Base-by-base conservation (phyloP, 2,113 vertebrate species). In the Notothenia coriiceps region DNA sequence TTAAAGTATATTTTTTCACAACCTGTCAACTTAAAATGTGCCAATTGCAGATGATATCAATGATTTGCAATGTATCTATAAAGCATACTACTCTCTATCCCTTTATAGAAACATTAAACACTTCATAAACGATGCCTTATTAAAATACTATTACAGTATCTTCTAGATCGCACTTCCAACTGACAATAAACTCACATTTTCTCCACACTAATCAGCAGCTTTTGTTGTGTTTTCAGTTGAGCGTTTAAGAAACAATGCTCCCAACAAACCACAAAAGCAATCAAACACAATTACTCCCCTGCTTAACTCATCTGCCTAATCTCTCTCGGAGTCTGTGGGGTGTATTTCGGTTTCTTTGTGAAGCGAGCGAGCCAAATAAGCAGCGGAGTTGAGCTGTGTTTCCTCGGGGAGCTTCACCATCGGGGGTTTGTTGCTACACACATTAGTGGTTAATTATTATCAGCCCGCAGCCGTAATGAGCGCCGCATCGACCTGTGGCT, bases 381-480 rank as follows among this genome's bases (percentile, higher is more conserved):
- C 70, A 83, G 74, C 70, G 2, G 62, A 56, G 74, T 80, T 10
- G 18, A 74, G 35, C 83, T 69, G 71, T 22, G 59, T 66, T 10
- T 88, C 92, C 89, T 85, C 77, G 0, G 86, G 92, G 93, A 87
- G 69, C 77, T 77, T 83, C 44, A 67, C 65, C 86, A 47, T 47
- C 22, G n/a, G 80, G 78, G 87, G 79, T 79, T 86, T 80, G 77
- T 64, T 86, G 83, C 86, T 82, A 79, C 84, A 84, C 89, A 84
- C 87, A 88, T 89, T 94, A 88, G 90, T 22, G 77, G 86, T 92
- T 94, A 92, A 95, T 94, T 94, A 93, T 89, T 85, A 90, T 89
- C 88, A 81, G 89, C 80, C 85, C 3, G 61, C 89, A 61, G 77
- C 80, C 72, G 33, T 93, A 94, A 94, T 86, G 88, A 95, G 93